Evolutionary conservation across 2,113 vertebrate genomes (phyloP).

Genomic region (Oceanodroma tethys): DNA sequence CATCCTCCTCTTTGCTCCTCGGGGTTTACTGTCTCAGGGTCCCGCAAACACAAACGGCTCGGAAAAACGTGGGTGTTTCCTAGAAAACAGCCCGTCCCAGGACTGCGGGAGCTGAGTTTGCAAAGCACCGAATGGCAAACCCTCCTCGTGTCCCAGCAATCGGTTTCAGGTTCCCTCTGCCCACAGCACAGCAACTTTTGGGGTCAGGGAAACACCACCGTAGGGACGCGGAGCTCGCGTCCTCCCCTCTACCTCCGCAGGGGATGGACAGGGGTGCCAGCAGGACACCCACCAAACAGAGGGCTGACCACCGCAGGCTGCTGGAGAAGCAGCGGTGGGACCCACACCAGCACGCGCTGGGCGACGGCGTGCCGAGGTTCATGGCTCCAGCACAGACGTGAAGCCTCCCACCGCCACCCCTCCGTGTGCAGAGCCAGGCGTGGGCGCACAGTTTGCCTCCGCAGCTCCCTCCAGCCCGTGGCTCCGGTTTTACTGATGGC

Average conservation of each 20-base stretch:
- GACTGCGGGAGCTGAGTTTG: not conserved
- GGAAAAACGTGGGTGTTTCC: accelerated
- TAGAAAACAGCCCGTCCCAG: not conserved
- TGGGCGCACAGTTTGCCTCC: not conserved
- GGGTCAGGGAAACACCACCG: too few species aligned
- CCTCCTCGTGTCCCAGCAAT: not conserved
- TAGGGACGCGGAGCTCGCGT: accelerated
- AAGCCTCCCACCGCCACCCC: not conserved
- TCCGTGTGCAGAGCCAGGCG: not conserved
- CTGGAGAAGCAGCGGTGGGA: not conserved
- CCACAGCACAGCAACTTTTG: not conserved
- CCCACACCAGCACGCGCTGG: not conserved
- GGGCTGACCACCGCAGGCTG: not conserved
- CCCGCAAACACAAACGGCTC: not conserved
- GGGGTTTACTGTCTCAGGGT: not conserved
- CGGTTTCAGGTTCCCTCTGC: not conserved
- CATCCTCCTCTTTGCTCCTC: not conserved
- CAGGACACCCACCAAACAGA: not conserved
- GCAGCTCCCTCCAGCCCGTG: not conserved
- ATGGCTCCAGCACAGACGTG: accelerated
- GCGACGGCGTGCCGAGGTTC: accelerated
- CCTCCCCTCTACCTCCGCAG: not conserved
- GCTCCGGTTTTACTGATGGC: not conserved
- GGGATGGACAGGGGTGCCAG: not conserved
- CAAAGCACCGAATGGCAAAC: accelerated